Evolutionary conservation across 1,140 invertebrate species (phyloP), one percentile per base, ranked within the genome.

Genomic region (Pachyrhynchus sulphureomaculatus): DNA sequence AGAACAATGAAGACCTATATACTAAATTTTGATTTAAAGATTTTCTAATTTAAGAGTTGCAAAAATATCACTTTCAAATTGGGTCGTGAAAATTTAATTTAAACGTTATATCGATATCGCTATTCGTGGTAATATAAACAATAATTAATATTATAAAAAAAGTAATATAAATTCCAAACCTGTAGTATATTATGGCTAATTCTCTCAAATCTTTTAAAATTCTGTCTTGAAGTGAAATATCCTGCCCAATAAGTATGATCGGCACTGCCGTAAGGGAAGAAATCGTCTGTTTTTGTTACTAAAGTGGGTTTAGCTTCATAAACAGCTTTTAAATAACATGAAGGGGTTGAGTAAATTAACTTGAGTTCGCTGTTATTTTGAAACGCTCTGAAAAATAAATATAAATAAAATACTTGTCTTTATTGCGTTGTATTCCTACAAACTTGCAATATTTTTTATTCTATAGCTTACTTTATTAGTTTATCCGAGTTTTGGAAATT

Each of bases 201-300:
- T 41, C 86, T 78, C 12, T 83, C 82, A 13, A 82, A 77, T 49
- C 83, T 81, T 70, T 91, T 91, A 0, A 88, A 75, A 53, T 84
- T 82, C 1, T 88, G 83, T 62, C 87, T 73, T 0, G 89, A 92
- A 1, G 87, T 90, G 71, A 88, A 94, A 73, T 90, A 94, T 1
- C 92, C 92, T 1, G 89, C 90, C 92, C 91, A 94, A 71, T 87
- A 93, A 0, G 83, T 81, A 68, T 90, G 83, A 2, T 79, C 72
- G 45, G 84, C 81, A 66, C 82, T 83, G 2, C 87, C 88, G 72
- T 92, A 93, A 0, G 91, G 91, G 34, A 93, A 84, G 39, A 83
- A 83, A 68, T 93, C 91, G 66, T 90, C 87, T 2, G 73, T 76
- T 73, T 88, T 88, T 0, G 74, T 73, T n/a, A 82, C 78, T 34